Evolutionary conservation across 2,113 vertebrate species (phyloP).

Genomic region (Pampusana beccarii): DNA sequence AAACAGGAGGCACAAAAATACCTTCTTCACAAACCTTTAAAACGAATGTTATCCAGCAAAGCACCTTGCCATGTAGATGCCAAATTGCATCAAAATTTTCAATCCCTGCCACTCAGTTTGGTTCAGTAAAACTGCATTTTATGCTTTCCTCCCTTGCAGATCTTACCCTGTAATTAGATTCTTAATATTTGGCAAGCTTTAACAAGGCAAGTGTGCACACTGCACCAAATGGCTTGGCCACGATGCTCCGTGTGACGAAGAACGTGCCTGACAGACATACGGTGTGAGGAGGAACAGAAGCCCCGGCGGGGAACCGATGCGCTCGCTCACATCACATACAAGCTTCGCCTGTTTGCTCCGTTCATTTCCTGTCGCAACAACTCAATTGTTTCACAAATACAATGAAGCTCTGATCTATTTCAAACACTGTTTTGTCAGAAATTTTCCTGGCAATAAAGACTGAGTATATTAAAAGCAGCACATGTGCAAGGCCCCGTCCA

Average conservation of each 20-base stretch:
- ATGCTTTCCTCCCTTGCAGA: neutral
- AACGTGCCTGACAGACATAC: neutral
- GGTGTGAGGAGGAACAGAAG: neutral
- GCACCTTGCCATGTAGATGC: neutral
- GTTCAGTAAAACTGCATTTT: neutral
- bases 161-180: neutral
- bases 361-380: constrained; percentile 44
- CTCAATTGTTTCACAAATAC: constrained; percentile 51
- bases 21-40: neutral
- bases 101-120: neutral
- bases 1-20: neutral
- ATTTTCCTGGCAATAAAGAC: constrained; percentile 23
- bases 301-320: neutral
- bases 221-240: neutral
- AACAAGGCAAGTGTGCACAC: neutral
- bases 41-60: neutral
- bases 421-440: constrained; percentile 31
- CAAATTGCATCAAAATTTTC: neutral
- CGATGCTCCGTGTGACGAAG: rapidly evolving
- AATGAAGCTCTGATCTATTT: constrained; percentile 58
- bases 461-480: constrained; percentile 15
- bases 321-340: neutral
- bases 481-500: neutral
- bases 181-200: neutral
- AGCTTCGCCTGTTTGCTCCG: constrained; percentile 17